Evolutionary conservation across 2,113 vertebrate species (phyloP), one percentile per base, ranked within the genome.

Genomic region (Entelurus aequoreus): DNA sequence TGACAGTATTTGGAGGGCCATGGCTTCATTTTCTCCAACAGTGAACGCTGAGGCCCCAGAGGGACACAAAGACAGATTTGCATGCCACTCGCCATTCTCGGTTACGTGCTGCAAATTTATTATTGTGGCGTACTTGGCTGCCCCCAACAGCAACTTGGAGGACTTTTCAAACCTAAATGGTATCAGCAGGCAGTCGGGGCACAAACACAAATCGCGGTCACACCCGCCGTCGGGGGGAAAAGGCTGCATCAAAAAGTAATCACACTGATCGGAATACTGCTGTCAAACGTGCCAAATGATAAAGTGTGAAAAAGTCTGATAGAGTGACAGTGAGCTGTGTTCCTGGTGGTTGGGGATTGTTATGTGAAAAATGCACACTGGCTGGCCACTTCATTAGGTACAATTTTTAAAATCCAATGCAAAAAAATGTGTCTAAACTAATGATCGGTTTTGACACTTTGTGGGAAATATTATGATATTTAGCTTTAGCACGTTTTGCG

Each of bases 1-100:
- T 85, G 85, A 84, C 75, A 80, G 81, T 83, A 77, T 82, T 86
- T 78, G 63, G 82, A 83, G 65, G 84, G 70, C 78, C 76, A 76
- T 73, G 83, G 81, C 83, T 89, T 88, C 80, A 89, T 88, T 88
- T 86, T 83, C 84, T 84, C 80, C 76, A 28, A 67, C 78, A 80
- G 76, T 72, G 80, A 78, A 71, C 63, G 71, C 47, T 61, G 9
- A 63, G 79, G 77, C 88, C 90, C 88, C 86, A 86, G 81, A 88
- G 90, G 89, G 90, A 90, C 88, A 89, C 81, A 62, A 81, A 89
- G 89, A 90, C 66, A 19, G 86, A 91, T 91, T 84, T 91, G 89
- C 90, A 90, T 90, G 87, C 86, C 88, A 78, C 75, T 79, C 72
- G 65, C 80, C 82, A 79, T 88, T 84, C 83, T 84, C 83, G 79